Percentiles rank a stretch among this genome's conserved stretches.
Evolutionary conservation across 2,113 vertebrate species (phyloP).

Genomic region (Danionella cerebrum): DNA sequence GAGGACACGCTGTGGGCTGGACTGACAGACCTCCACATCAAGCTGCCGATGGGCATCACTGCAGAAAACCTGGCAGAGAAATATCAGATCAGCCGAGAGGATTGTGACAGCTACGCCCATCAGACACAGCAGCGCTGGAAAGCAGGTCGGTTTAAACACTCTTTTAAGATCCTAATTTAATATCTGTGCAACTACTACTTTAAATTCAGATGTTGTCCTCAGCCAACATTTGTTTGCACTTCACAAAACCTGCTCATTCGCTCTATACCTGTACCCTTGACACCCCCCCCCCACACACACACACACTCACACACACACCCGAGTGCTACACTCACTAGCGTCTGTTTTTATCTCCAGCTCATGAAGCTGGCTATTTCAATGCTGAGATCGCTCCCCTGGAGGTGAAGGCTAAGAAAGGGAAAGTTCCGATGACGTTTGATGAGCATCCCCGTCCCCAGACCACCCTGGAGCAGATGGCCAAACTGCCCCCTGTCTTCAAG

Average conservation of each 20-base stretch:
- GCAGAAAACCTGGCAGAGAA: conserved; percentile 93
- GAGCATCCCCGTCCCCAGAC: conserved; percentile 88
- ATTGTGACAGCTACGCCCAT: conserved; percentile 78
- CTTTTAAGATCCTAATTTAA: no score
- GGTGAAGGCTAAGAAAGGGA: conserved; percentile 84
- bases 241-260: no score
- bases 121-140: conserved; percentile 90
- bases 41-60: conserved; percentile 84
- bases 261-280: no score
- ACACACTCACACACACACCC: not conserved
- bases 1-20: conserved; percentile 85
- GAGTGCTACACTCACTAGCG: not conserved
- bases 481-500: conserved; percentile 83
- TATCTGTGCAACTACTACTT: no score
- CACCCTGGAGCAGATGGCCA: conserved; percentile 81
- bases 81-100: conserved; percentile 77
- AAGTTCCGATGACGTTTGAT: conserved; percentile 76
- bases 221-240: no score
- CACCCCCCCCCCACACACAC: not conserved
- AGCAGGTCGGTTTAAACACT: conserved; percentile 60
- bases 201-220: no score
- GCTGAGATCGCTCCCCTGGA: conserved; percentile 89
- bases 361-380: conserved; percentile 76
- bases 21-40: conserved; percentile 78
- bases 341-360: conserved; percentile 61